These are phyloP conservation scores for Latrodectus elegans DNA, from an alignment of 2,888 invertebrate genomes.

Conservation along the genomic window DNA sequence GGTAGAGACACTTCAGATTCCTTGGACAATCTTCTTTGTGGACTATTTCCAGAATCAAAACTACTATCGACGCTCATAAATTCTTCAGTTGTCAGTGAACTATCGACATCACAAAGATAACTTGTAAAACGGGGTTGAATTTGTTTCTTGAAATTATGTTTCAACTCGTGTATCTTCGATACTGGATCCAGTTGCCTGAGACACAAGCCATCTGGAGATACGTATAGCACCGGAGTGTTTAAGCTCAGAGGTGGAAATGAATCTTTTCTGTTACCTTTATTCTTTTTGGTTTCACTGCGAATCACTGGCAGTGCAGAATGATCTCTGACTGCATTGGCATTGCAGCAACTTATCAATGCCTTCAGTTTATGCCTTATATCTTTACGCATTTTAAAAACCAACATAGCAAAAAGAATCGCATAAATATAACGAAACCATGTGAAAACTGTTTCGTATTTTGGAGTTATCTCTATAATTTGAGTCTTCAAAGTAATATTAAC, in stretches of 20 bases:
- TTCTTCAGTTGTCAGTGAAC: slow-evolving; percentile 15
- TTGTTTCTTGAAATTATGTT: background rate
- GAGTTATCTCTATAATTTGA: slow-evolving; percentile 1
- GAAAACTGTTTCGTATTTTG: slow-evolving; percentile 71
- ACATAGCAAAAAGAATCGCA: slow-evolving; percentile 71
- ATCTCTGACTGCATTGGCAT: slow-evolving; percentile 69
- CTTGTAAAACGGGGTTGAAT: slow-evolving; percentile 56
- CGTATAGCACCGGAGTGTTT: slow-evolving; percentile 72
- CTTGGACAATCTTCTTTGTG: slow-evolving; percentile 32
- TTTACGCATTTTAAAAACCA: slow-evolving; percentile 71
- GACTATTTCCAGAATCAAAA: background rate
- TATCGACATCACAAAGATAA: slow-evolving; percentile 67
- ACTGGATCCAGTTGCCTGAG: slow-evolving; percentile 70
- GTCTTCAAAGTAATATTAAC: slow-evolving; percentile 7
- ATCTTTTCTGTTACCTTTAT: slow-evolving; percentile 67
- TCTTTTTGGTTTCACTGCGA: slow-evolving; percentile 36
- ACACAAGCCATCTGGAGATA: slow-evolving; percentile 73
- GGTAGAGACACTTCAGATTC: slow-evolving; percentile 42
- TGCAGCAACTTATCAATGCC: slow-evolving; percentile 71
- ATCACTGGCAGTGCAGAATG: slow-evolving; percentile 67
- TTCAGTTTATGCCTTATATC: slow-evolving; percentile 72
- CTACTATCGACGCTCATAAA: background rate
- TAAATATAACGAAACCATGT: slow-evolving; percentile 72
- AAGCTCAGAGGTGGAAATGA: slow-evolving; percentile 70
- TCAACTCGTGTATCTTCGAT: background rate